These are phyloP conservation scores for Pseudomyrmex gracilis DNA, from an alignment of 1,140 invertebrate species.

Conservation along the genomic window DNA sequence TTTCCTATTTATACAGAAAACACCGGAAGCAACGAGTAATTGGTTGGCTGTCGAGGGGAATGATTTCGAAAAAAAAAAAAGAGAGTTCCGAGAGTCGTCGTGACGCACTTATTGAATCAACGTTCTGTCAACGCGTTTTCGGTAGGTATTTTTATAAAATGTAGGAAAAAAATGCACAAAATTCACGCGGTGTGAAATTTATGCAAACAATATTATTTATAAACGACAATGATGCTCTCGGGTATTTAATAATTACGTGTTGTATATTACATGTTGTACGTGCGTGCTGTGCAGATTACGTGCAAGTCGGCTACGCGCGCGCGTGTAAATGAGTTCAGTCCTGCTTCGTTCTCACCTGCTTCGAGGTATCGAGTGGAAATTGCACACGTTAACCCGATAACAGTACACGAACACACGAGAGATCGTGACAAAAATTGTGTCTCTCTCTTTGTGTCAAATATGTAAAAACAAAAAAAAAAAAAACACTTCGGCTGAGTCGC, in stretches of 20 bases:
- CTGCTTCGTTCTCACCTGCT: constrained; percentile 63
- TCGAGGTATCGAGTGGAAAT: constrained; percentile 51
- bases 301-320: constrained; percentile 56
- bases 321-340: constrained; percentile 64
- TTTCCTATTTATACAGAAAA: constrained; percentile 53
- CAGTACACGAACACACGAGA: constrained; percentile 52
- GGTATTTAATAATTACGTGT: no score
- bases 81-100: constrained; percentile 11
- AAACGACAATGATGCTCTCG: not conserved
- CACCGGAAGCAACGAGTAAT: constrained; percentile 51
- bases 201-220: not conserved
- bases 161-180: not conserved
- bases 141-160: not conserved
- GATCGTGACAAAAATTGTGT: constrained; percentile 63
- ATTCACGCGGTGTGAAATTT: not conserved
- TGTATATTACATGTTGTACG: constrained; percentile 2
- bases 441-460: constrained; percentile 21
- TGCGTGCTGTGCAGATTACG: not conserved
- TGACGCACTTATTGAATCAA: constrained; percentile 15
- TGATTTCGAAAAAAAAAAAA: constrained; percentile 15
- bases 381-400: constrained; percentile 64
- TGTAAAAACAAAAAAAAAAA: not conserved
- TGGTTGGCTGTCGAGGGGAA: constrained; percentile 32
- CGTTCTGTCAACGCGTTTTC: not conserved
- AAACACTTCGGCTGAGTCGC: not conserved